A percentile compares a stretch with the other conserved stretches of the same genome.
These are phyloP conservation scores for Reticulitermes speratus DNA, from an alignment of 1,140 invertebrate genomes.

Conservation along the genomic window DNA sequence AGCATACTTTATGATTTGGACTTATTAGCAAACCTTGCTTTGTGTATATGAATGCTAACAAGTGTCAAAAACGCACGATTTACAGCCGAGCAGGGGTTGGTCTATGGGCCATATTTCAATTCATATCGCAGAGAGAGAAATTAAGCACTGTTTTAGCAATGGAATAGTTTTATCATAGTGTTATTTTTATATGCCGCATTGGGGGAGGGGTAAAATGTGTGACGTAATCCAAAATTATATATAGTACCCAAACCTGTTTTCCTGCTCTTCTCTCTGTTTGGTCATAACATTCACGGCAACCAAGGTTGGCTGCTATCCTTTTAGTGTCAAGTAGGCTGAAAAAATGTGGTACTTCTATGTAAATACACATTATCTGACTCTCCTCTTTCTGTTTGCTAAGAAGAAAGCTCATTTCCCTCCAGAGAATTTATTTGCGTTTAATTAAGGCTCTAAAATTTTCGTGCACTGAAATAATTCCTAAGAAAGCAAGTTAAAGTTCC, in stretches of 20 bases:
- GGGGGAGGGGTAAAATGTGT: background rate
- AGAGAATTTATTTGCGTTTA: background rate
- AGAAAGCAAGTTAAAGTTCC: background rate
- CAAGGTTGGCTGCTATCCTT: background rate
- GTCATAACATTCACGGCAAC: background rate
- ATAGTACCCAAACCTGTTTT: background rate
- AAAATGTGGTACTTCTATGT: background rate
- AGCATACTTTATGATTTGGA: conserved; percentile 13
- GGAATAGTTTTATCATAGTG: conserved; percentile 7
- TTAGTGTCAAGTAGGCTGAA: background rate
- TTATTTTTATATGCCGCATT: background rate
- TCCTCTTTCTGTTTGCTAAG: background rate
- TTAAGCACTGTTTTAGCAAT: background rate
- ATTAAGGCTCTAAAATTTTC: background rate
- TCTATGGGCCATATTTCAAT: background rate
- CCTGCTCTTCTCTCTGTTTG: background rate
- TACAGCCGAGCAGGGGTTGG: conserved; percentile 15
- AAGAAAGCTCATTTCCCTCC: conserved; percentile 18
- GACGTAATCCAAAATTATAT: background rate
- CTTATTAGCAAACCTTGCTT: conserved; percentile 16
- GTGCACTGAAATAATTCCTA: background rate
- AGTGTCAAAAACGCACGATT: conserved; percentile 2
- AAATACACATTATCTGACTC: background rate
- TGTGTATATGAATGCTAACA: conserved; percentile 5
- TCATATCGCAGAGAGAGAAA: background rate